Evolutionary conservation across 2,888 invertebrate species (phyloP), one percentile per base, ranked within the genome.

Genomic region (Hirudinaria manillensis): DNA sequence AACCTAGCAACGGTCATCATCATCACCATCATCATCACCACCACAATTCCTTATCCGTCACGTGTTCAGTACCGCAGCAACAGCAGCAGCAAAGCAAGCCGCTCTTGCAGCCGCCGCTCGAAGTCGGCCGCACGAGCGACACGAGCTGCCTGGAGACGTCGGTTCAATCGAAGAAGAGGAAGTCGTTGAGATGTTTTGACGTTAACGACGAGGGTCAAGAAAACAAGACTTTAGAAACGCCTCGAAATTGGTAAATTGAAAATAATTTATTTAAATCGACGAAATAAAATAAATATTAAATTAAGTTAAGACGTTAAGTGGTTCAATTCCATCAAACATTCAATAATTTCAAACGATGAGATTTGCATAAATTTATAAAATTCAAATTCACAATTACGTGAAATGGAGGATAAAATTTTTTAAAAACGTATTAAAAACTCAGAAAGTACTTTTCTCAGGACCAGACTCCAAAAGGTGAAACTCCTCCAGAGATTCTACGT

Each of bases 1-100:
- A 83, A 75, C 78, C 80, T 19, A 74, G 61, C 24, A 74, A 77
- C 27, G 76, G 53, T 32, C 61, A 61, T 51, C 70, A 32, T 24
- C 66, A 27, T 27, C 32, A 38, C 4, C 21, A 21, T 27, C 36
- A 34, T 19, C 53, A 29, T 24, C 29, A 24, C 6, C 61, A 61
- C 61, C 32, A 19, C 36, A 68, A 68, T 32, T 32, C 34, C 36
- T 36, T 34, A 29, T 4, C 36, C n/a, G 68, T 36, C 6, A 21
- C 68, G 32, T 32, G 27, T 34, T 36, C 36, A 32, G 16, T 24
- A 27, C 21, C 68, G 13, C 16, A 45, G 45, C 19, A 65, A 27
- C 3, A 10, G 7, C 73, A 32, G 24, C 29, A 53, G 10, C 74
- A 24, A 16, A 24, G 38, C 6, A 38, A 74, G 27, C 24, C 53